Percentiles rank a stretch among this genome's conserved stretches.
Conservation (phyloP, 2,113 vertebrate species). For the Anolis carolinensis region DNA sequence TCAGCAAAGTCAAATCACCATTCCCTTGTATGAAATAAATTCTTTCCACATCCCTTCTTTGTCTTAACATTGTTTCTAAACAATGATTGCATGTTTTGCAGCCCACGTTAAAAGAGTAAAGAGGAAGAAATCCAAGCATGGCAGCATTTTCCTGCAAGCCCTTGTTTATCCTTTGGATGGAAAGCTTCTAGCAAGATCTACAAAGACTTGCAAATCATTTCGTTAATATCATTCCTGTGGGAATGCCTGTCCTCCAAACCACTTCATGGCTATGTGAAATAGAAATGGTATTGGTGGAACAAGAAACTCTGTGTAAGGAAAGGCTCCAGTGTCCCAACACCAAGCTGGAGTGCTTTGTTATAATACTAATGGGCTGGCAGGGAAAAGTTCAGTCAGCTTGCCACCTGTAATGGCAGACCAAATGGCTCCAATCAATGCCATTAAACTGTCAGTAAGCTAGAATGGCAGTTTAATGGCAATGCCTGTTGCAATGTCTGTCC, state of each 20-base stretch:
- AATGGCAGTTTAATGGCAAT: background rate
- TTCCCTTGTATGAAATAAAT: background rate
- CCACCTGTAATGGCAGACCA: background rate
- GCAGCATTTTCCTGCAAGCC: background rate
- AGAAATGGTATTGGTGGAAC: background rate
- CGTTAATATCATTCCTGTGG: background rate
- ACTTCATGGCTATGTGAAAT: background rate
- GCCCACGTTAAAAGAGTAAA: background rate
- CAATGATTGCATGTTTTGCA: background rate
- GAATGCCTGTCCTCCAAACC: background rate
- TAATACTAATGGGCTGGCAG: background rate
- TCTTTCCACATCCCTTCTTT: background rate
- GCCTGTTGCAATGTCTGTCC: background rate
- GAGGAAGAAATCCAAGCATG: background rate
- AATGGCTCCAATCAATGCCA: background rate
- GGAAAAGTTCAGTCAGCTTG: background rate
- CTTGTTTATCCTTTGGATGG: background rate
- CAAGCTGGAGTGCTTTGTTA: background rate
- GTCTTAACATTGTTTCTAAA: background rate
- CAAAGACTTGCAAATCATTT: background rate
- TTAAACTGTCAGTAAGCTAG: too few species aligned
- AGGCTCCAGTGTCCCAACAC: background rate
- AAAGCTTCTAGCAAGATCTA: background rate
- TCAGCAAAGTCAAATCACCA: background rate
- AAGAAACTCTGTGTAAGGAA: background rate